Base-by-base conservation (phyloP, 1,140 invertebrate genomes). In the Neoseiulus cucumeris region DNA sequence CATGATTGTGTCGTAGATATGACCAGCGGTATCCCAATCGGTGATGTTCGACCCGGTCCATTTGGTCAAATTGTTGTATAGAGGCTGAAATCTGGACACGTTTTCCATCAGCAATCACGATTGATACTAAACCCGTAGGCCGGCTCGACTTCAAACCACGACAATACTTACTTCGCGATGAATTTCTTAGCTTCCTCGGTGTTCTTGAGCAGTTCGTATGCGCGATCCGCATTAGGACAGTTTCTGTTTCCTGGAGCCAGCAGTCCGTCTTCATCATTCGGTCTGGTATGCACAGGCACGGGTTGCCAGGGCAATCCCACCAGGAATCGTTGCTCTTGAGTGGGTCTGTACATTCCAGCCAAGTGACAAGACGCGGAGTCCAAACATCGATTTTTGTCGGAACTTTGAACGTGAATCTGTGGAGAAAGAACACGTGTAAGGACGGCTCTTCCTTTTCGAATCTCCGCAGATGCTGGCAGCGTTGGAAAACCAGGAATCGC, bases 201-300 rank as follows among this genome's bases (percentile, higher is more conserved):
- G 17, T n/a, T 14, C 22, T 59, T 59, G 25, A 59, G 22, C 14
- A 33, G 25, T 33, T 25, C 51, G 51, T 20, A 59, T 12, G 14
- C 51, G 25, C 51, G 51, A 59, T 59, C 51, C 25, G 51, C 51
- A 6, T 59, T 33, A 14, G 51, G 51, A 59, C 51, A 59, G 22
- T 59, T 59, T 2, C 4, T 20, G 51, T 59, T 59, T 6, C 51
- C 51, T 59, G 51, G 51, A 17, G 51, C 51, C 51, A 59, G 51
- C 12, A 59, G 51, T 59, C 51, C 51, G 51, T 59, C 51, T 25
- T 59, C 51, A 25, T n/a, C 51, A 25, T 59, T 59, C 17, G 51
- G 51, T 59, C 51, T 59, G 22, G 51, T 59, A 59, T 59, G 51
- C 22, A 59, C 51, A 29, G 51, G 51, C 51, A 59, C 51, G 2